Conservation (phyloP, 2,113 vertebrate species). For the Rafetus swinhoei region DNA sequence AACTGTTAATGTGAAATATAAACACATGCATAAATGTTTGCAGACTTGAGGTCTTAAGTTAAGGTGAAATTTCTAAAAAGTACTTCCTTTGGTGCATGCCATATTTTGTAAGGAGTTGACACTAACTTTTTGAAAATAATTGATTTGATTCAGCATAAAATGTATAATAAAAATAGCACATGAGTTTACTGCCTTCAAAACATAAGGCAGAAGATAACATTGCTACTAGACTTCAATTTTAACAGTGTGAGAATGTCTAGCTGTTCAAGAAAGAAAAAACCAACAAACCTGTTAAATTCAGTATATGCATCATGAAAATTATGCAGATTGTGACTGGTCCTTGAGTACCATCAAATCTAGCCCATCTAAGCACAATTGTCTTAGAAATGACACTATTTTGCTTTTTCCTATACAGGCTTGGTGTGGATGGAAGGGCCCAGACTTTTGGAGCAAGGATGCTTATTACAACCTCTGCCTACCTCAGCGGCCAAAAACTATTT, state of each 20-base stretch:
- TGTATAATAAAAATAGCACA: neutral
- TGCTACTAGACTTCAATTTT: neutral
- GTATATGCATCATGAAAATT: neutral
- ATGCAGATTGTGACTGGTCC: neutral
- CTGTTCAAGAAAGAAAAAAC: neutral
- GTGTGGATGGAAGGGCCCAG: slow-evolving; percentile 95
- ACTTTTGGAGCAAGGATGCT: slow-evolving; percentile 94
- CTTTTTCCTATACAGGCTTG: slow-evolving; percentile 85
- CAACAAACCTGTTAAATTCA: neutral
- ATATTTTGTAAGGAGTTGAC: neutral
- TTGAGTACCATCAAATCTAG: neutral
- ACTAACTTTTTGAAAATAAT: neutral
- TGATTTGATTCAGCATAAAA: neutral
- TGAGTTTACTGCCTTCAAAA: neutral
- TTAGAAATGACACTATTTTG: neutral
- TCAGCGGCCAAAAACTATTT: slow-evolving; percentile 87
- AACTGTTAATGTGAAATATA: neutral
- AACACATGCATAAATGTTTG: neutral
- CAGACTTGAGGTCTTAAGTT: neutral
- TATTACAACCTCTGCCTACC: slow-evolving; percentile 98
- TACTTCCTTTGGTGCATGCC: neutral
- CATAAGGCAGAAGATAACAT: neutral
- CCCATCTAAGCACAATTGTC: neutral
- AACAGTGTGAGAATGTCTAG: neutral
- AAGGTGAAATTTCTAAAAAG: neutral